Evolutionary conservation across 2,113 vertebrate genomes (phyloP).

Genomic region (Podarcis cretensis): DNA sequence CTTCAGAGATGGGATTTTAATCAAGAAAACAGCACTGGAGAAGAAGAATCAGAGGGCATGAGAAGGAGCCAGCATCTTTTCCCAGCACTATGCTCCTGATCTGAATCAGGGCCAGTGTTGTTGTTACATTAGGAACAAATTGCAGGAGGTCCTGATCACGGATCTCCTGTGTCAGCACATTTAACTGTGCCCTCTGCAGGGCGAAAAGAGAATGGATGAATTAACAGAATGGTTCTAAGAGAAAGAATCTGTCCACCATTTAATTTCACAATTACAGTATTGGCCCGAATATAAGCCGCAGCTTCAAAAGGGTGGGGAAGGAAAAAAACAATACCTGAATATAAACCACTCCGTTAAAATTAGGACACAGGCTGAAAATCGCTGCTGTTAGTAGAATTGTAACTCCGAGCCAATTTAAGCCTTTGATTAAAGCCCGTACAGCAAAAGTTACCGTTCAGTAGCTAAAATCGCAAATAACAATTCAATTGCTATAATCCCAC

Average conservation of each 20-base stretch:
- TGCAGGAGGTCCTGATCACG: background rate
- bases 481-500: too few species aligned
- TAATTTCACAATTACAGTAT: background rate
- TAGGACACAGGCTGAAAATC: too few species aligned
- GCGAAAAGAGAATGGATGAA: background rate
- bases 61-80: too few species aligned
- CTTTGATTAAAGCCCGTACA: too few species aligned
- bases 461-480: too few species aligned
- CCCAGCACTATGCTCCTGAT: background rate
- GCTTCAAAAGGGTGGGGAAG: too few species aligned
- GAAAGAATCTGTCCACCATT: slow-evolving; percentile 34
- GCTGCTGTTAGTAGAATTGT: too few species aligned
- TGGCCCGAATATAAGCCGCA: background rate
- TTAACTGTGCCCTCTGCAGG: background rate
- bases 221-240: background rate
- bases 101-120: background rate
- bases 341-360: too few species aligned
- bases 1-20: background rate
- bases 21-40: background rate
- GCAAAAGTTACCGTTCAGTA: too few species aligned
- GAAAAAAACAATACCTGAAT: too few species aligned
- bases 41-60: background rate
- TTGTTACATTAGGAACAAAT: background rate
- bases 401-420: too few species aligned
- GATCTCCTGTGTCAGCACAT: background rate